Base-by-base conservation (phyloP, 2,888 invertebrate genomes). In the Cetonia aurata region DNA sequence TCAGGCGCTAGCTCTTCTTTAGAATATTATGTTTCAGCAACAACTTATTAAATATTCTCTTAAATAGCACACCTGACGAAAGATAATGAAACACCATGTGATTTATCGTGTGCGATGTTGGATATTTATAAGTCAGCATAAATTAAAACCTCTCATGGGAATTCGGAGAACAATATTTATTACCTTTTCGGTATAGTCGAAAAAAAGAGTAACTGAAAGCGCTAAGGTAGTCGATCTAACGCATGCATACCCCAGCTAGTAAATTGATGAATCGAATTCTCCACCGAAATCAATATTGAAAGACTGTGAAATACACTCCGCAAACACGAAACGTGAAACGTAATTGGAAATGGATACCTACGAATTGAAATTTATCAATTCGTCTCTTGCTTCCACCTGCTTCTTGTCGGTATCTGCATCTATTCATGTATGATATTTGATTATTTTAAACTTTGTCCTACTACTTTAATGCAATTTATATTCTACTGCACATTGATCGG, bases 81-180 rank as follows among this genome's bases (percentile, higher is more conserved):
- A 25, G 25, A 25, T 25, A 25, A 25, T 25, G 25, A 4, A 25
- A 1, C 4, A 25, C 4, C 56, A 4, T 33, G 33, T 33, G 62
- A 62, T 62, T 62, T 62, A 62, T 62, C 10, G 13, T 15, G n/a
- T n/a, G n/a, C n/a, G 13, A 48, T 8, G n/a, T 31, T 42, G 48
- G 48, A 48, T 48, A 48, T 50, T 62, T 62, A 62, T 48, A 41
- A 31, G 19, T 4, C 33, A 33, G 13, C 31, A 62, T 62, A 62
- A 48, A 62, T 62, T 48, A 62, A 46, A 33, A 31, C 46, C 46
- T n/a, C 62, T 15, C 48, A 15, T 33, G 62, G 33, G 62, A 62
- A 33, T 48, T 62, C 33, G 48, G 13, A 62, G 48, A 33, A 62
- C 25, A 60, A 60, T 62, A 62, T 62, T 62, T 62, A 62, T 62